Evolutionary conservation across 2,888 invertebrate species (phyloP).

Genomic region (Charanyca ferruginea): DNA sequence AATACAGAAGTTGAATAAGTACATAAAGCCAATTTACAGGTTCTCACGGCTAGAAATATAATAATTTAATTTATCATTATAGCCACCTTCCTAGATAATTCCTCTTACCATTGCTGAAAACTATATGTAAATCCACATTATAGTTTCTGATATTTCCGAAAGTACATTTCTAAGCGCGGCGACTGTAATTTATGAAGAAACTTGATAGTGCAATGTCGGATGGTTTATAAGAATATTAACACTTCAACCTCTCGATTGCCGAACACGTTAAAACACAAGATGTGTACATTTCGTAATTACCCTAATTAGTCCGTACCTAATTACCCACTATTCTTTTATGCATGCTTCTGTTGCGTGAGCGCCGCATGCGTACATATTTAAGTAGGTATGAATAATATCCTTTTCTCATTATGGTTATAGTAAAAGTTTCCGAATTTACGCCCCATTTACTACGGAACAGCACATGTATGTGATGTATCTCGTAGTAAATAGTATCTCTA

Average conservation of each 20-base stretch:
- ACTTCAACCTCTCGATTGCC: conserved; percentile 1
- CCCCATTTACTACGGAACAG: neutral
- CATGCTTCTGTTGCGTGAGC: conserved; percentile 37
- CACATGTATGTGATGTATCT: neutral
- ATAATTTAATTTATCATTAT: no score
- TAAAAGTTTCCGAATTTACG: conserved; percentile 3
- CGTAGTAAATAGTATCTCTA: neutral
- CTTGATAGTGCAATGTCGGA: no score
- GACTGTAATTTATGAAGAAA: no score
- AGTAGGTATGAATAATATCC: conserved; percentile 17
- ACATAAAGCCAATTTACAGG: no score
- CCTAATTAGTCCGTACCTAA: conserved; percentile 43
- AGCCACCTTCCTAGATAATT: no score
- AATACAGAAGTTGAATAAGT: no score
- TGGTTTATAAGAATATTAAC: neutral
- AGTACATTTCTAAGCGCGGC: no score
- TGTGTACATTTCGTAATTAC: conserved; percentile 37
- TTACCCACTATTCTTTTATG: conserved; percentile 45
- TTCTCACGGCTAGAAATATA: no score
- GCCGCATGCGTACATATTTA: conserved; percentile 25
- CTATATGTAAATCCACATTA: no score
- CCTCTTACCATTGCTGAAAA: no score
- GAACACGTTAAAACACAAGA: conserved; percentile 10
- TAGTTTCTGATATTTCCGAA: no score
- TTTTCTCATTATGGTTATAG: conserved; percentile 6